These are phyloP conservation scores for Cassiopea andromeda DNA, from an alignment of 30 jellyfish, hydroid and myxozoan species.

Conservation along the genomic window DNA sequence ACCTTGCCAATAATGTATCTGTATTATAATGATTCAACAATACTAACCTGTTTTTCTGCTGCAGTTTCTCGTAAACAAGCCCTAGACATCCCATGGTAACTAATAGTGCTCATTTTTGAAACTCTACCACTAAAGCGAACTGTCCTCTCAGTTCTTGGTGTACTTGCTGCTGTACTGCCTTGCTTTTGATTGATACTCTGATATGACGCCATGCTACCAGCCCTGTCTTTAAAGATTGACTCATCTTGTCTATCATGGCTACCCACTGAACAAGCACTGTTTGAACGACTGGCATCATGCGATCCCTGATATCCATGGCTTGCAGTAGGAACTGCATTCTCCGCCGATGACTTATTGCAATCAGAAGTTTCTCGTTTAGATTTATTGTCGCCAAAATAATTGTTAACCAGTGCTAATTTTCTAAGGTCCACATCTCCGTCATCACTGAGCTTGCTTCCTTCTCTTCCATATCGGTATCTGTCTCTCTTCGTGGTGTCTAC, in stretches of 20 bases:
- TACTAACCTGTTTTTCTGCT: slow-evolving; percentile 68
- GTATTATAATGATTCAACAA: neutral
- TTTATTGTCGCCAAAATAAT: slow-evolving; percentile 35
- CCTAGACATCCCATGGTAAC: slow-evolving; percentile 82
- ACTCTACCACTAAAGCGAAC: slow-evolving; percentile 73
- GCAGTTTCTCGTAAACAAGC: slow-evolving; percentile 77
- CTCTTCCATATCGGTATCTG: slow-evolving; percentile 23
- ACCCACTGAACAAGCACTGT: slow-evolving; percentile 63
- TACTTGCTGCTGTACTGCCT: slow-evolving; percentile 15
- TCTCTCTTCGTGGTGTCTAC: slow-evolving; percentile 33
- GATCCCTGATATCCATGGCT: slow-evolving; percentile 7
- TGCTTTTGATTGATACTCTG: slow-evolving; percentile 19
- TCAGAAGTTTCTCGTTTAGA: slow-evolving; percentile 2
- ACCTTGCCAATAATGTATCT: neutral
- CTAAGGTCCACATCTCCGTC: slow-evolving; percentile 52
- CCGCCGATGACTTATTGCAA: slow-evolving; percentile 6
- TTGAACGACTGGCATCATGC: slow-evolving; percentile 26
- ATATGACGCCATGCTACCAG: slow-evolving; percentile 54
- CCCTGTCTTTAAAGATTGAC: slow-evolving; percentile 17
- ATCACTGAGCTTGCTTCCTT: slow-evolving; percentile 27
- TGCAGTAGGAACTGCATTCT: slow-evolving; percentile 7
- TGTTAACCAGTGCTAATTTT: slow-evolving; percentile 53
- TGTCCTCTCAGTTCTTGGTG: slow-evolving; percentile 44
- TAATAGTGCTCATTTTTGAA: slow-evolving; percentile 69
- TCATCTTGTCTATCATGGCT: slow-evolving; percentile 11